phyloP scores from a whole-genome alignment of 2,888 invertebrate species.

The Scaptodrosophila latifasciaeformis region DNA sequence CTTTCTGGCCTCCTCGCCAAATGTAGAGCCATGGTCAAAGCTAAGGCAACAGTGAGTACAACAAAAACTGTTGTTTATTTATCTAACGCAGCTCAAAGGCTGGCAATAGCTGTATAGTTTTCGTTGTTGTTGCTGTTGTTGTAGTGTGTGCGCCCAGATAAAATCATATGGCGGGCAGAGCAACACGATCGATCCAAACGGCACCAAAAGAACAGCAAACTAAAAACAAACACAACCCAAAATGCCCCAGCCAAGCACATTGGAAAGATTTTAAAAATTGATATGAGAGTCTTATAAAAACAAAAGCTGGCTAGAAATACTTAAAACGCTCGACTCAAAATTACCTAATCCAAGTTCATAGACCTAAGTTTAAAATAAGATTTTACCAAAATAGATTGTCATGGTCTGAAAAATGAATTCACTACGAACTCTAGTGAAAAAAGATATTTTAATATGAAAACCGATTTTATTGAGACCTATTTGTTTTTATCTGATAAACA shows the following conservation, averaged over 20 bases:
- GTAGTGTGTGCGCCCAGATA: slow-evolving; percentile 43
- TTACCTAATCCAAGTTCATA: too few relatives aligned
- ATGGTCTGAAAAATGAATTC: too few relatives aligned
- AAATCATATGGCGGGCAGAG: slow-evolving; percentile 43
- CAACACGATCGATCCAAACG: not conserved
- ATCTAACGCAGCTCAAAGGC: slow-evolving; percentile 29
- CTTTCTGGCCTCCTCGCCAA: too few relatives aligned
- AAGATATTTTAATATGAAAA: too few relatives aligned
- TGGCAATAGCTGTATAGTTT: slow-evolving; percentile 16
- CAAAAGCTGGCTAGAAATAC: not conserved
- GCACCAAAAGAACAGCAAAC: slow-evolving; percentile 27
- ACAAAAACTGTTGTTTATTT: slow-evolving; percentile 20
- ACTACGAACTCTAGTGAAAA: too few relatives aligned
- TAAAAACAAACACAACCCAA: not conserved
- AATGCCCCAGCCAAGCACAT: too few relatives aligned
- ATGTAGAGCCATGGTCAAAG: too few relatives aligned
- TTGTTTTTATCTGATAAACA: too few relatives aligned
- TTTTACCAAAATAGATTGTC: too few relatives aligned
- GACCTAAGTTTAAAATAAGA: too few relatives aligned
- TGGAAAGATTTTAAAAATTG: too few relatives aligned
- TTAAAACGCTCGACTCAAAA: not conserved
- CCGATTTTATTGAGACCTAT: too few relatives aligned
- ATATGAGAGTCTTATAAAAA: not conserved
- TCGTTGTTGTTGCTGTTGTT: slow-evolving; percentile 20
- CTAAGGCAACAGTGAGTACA: not conserved